phyloP scores from a whole-genome alignment of 2,113 vertebrate species.

The Gobiocypris rarus region DNA sequence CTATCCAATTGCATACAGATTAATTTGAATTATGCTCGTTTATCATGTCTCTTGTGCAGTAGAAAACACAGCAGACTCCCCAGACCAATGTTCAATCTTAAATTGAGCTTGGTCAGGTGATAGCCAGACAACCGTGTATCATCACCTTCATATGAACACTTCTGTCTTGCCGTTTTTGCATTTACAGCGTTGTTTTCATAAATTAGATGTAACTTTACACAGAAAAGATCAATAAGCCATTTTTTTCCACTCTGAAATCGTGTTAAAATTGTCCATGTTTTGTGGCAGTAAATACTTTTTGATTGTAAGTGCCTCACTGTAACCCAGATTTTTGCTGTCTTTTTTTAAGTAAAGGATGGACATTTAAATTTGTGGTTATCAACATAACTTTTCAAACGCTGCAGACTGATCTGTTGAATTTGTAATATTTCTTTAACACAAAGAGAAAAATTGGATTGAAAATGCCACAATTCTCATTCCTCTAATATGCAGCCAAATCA shows the following conservation, averaged over 20 bases:
- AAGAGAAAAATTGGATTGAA: background rate
- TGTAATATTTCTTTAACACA: background rate
- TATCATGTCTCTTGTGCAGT: too few species aligned
- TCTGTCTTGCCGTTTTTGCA: background rate
- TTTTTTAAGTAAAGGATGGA: background rate
- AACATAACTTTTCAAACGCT: background rate
- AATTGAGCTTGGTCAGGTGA: too few species aligned
- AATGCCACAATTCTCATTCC: background rate
- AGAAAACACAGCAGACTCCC: too few species aligned
- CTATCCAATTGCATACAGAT: too few species aligned
- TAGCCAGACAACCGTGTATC: too few species aligned
- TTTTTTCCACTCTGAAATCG: too few species aligned
- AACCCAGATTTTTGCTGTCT: background rate
- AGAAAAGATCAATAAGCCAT: too few species aligned
- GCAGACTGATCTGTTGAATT: background rate
- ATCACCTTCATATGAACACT: background rate
- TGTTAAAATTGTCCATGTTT: too few species aligned
- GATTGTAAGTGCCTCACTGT: background rate
- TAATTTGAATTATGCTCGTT: too few species aligned
- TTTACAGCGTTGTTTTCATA: background rate
- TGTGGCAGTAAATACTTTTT: background rate
- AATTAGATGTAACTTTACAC: background rate
- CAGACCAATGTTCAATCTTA: too few species aligned
- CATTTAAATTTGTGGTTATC: background rate
- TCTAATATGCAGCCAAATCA: conserved; percentile 36